Conservation (phyloP, 2,888 invertebrate species). For the Monoplex corrugatus region DNA sequence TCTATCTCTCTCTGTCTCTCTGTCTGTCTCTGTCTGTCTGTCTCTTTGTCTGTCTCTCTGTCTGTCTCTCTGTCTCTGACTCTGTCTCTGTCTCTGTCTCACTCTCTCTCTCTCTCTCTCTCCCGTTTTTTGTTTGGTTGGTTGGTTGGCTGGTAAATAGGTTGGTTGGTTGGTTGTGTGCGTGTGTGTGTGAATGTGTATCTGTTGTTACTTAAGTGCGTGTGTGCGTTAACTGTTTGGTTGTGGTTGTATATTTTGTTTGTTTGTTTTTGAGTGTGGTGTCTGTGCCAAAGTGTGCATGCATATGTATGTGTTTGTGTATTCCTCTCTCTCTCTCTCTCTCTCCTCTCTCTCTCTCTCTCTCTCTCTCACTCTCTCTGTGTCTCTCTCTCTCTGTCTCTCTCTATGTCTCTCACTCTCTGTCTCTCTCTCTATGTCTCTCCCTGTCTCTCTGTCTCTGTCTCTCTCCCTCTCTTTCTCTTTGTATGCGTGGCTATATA, state of each 20-base stretch:
- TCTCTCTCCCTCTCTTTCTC: background rate
- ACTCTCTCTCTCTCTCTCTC: constrained; percentile 1
- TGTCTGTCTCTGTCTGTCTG: constrained; percentile 21
- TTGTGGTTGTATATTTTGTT: background rate
- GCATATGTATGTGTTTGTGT: background rate
- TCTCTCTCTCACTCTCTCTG: background rate
- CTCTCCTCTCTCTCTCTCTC: background rate
- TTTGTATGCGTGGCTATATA: background rate
- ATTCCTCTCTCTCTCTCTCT: background rate
- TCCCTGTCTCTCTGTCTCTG: constrained; percentile 17
- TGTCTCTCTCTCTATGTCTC: constrained; percentile 32
- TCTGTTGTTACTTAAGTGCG: background rate
- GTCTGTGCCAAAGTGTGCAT: background rate
- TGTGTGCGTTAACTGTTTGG: background rate
- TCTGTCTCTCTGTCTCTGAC: background rate
- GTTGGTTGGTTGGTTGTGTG: background rate
- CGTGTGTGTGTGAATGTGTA: background rate
- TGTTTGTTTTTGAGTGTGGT: background rate
- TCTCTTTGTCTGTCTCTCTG: background rate
- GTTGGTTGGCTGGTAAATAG: no score
- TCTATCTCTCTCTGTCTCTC: background rate
- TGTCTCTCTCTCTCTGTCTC: background rate
- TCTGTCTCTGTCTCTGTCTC: constrained; percentile 34
- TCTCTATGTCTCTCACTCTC: background rate
- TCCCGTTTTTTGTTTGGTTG: background rate